Percentiles rank a stretch among this genome's conserved stretches.
These are phyloP conservation scores for Circaetus gallicus DNA, from an alignment of 2,113 vertebrate genomes.

Conservation along the genomic window DNA sequence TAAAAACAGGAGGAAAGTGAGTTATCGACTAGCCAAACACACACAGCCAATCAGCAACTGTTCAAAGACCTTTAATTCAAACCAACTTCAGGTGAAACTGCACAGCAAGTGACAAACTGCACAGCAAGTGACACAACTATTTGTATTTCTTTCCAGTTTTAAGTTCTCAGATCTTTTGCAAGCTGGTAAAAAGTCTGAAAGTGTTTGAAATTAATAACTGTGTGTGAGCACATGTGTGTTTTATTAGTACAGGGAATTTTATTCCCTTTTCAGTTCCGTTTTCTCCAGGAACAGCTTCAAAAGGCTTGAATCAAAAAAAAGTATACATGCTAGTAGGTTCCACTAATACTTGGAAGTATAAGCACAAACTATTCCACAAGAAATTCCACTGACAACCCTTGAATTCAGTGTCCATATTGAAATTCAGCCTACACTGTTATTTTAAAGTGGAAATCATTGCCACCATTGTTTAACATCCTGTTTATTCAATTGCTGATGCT, in stretches of 20 bases:
- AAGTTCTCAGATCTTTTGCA: background rate
- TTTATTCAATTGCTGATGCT: background rate
- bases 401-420: background rate
- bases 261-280: background rate
- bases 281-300: background rate
- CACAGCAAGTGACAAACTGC: background rate
- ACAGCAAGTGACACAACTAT: background rate
- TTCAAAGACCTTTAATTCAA: background rate
- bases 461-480: background rate
- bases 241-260: background rate
- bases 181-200: background rate
- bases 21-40: background rate
- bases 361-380: background rate
- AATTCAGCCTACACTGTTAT: background rate
- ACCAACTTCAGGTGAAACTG: background rate
- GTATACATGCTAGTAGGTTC: background rate
- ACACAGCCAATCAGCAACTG: background rate
- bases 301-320: background rate
- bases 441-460: background rate
- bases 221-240: background rate
- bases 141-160: background rate
- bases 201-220: background rate
- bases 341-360: background rate
- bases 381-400: background rate
- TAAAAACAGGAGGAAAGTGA: background rate